Evolutionary conservation across 2,797 vertebrate genomes (phyloP).

Genomic region (Peromyscus eremicus): DNA sequence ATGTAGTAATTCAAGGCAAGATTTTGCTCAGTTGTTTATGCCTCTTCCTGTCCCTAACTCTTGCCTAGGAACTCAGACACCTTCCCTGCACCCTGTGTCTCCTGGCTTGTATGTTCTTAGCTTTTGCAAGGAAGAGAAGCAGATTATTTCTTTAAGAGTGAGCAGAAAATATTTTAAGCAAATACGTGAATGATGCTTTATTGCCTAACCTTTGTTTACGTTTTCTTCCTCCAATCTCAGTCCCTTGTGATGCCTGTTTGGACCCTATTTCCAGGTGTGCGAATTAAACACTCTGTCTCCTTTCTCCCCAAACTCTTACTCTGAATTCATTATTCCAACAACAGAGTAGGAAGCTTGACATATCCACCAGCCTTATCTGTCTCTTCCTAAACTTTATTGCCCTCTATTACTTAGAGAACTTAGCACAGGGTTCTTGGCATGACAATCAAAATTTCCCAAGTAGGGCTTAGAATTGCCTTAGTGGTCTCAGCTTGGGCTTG

Average conservation of each 20-base stretch:
- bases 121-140: not conserved
- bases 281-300: not conserved
- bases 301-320: not conserved
- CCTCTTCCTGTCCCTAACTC: not conserved
- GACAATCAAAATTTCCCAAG: not conserved
- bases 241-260: not conserved
- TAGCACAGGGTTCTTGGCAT: not conserved
- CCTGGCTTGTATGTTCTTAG: not conserved
- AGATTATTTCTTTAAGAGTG: not conserved
- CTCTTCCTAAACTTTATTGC: not conserved
- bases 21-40: not conserved
- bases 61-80: not conserved
- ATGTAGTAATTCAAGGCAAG: not conserved
- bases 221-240: not conserved
- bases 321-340: not conserved
- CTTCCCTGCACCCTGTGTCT: fast-evolving
- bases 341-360: not conserved
- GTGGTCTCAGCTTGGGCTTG: not conserved
- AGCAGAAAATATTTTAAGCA: not conserved
- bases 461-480: not conserved
- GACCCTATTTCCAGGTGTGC: not conserved
- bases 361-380: not conserved
- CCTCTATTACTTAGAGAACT: not conserved
- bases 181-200: not conserved
- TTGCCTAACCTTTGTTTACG: not conserved